Evolutionary conservation across 2,113 vertebrate genomes (phyloP).

Genomic region (Cebidichthys violaceus): DNA sequence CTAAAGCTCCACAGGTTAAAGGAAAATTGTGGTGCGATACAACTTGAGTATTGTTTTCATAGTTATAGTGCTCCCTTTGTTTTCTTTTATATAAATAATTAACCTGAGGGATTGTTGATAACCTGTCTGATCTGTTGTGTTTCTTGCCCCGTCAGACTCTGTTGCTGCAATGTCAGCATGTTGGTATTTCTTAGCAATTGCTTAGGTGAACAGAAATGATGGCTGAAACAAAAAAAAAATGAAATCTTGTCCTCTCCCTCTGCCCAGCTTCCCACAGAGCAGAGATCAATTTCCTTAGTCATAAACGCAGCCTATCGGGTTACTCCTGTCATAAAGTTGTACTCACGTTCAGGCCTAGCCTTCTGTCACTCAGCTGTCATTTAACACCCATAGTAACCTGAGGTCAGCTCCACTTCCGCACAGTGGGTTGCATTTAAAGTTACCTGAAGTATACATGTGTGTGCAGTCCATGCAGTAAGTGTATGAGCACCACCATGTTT

Average conservation of each 20-base stretch:
- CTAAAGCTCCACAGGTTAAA: neutral
- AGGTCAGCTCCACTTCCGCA: conserved; percentile 34
- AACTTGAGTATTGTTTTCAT: neutral
- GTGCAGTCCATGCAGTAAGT: neutral
- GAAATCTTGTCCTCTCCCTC: conserved; percentile 25
- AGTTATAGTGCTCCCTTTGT: neutral
- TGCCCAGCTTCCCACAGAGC: conserved; percentile 17
- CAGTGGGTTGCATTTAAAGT: conserved; percentile 13
- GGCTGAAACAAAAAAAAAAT: neutral
- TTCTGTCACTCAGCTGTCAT: conserved; percentile 51
- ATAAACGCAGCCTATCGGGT: conserved; percentile 58
- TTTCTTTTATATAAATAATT: neutral
- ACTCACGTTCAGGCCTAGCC: conserved; percentile 7
- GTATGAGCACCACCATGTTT: conserved; percentile 39
- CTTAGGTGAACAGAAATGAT: conserved; percentile 2
- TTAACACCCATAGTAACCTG: conserved; percentile 47
- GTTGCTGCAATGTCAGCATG: neutral
- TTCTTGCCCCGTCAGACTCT: neutral
- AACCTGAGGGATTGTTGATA: neutral
- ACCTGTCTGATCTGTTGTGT: neutral
- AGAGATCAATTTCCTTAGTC: conserved; percentile 30
- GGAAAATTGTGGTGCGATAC: neutral
- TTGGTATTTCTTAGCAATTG: neutral
- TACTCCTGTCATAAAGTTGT: conserved; percentile 48
- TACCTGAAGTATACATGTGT: conserved; percentile 11